Conservation (phyloP, 1,140 invertebrate species). For the Bombus huntii region DNA sequence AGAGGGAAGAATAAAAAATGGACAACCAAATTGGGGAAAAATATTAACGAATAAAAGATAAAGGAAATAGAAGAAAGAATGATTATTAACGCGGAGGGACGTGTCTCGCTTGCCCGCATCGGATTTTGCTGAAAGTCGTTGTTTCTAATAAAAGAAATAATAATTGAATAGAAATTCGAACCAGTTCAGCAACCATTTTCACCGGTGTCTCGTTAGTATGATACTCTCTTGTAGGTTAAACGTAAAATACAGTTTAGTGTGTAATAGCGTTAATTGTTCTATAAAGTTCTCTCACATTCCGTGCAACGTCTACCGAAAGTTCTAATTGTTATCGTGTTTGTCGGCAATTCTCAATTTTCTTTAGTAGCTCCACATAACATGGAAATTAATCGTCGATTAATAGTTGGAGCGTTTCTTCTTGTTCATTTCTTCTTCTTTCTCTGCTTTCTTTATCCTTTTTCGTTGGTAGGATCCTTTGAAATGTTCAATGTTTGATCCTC, state of each 20-base stretch:
- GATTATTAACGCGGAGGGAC: slow-evolving; percentile 35
- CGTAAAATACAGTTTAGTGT: slow-evolving; percentile 11
- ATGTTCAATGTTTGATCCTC: neutral
- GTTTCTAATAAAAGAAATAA: neutral
- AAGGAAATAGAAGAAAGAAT: neutral
- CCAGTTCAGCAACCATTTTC: neutral
- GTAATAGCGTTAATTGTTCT: slow-evolving; percentile 26
- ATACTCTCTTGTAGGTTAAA: slow-evolving; percentile 22
- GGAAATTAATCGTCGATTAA: neutral
- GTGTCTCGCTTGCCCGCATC: slow-evolving; percentile 42
- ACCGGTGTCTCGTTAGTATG: slow-evolving; percentile 9
- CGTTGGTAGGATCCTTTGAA: neutral
- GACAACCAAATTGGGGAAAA: neutral
- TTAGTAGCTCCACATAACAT: too few species aligned
- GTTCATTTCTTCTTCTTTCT: neutral
- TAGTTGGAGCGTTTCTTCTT: neutral
- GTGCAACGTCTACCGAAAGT: slow-evolving; percentile 11
- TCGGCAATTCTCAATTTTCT: neutral
- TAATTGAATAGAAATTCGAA: neutral
- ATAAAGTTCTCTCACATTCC: slow-evolving; percentile 57
- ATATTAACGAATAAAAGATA: neutral
- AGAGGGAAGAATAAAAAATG: neutral
- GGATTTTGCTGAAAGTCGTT: slow-evolving; percentile 57
- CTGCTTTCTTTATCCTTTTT: neutral
- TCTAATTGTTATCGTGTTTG: neutral